phyloP scores from a whole-genome alignment of 2,113 vertebrate species.

The Vimba vimba region DNA sequence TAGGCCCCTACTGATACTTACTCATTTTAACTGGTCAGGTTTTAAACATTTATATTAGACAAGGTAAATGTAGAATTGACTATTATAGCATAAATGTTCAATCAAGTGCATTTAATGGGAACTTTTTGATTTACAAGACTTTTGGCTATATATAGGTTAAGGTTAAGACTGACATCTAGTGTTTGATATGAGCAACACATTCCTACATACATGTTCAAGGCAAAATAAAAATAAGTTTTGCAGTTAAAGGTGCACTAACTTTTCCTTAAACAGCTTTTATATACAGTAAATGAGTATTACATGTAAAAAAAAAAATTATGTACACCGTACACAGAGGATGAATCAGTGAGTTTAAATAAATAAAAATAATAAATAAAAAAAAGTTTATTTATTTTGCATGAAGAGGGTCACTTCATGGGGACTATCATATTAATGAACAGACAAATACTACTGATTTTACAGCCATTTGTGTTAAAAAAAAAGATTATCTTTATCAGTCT shows the following conservation, averaged over 20 bases:
- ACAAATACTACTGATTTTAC: not conserved
- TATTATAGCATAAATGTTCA: not conserved
- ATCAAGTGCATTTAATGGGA: not conserved
- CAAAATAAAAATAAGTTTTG: not conserved
- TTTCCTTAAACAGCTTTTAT: not conserved
- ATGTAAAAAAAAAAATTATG: not conserved
- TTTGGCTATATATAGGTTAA: not conserved
- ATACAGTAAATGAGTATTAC: no score
- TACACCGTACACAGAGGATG: not conserved
- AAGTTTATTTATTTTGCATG: no score
- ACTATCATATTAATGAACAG: not conserved
- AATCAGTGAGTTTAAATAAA: no score
- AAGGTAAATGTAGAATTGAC: not conserved
- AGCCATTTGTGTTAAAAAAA: not conserved
- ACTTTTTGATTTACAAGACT: not conserved
- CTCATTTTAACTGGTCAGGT: not conserved
- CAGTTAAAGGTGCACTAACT: no score
- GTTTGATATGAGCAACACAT: not conserved
- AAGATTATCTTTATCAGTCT: not conserved
- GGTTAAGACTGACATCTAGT: constrained; percentile 26
- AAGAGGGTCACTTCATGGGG: no score
- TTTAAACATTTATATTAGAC: not conserved
- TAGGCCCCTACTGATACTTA: not conserved
- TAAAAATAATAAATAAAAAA: no score
- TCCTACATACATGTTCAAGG: not conserved